Evolutionary conservation across 2,888 invertebrate species (phyloP).

Genomic region (Exephanes ischioxanthus): DNA sequence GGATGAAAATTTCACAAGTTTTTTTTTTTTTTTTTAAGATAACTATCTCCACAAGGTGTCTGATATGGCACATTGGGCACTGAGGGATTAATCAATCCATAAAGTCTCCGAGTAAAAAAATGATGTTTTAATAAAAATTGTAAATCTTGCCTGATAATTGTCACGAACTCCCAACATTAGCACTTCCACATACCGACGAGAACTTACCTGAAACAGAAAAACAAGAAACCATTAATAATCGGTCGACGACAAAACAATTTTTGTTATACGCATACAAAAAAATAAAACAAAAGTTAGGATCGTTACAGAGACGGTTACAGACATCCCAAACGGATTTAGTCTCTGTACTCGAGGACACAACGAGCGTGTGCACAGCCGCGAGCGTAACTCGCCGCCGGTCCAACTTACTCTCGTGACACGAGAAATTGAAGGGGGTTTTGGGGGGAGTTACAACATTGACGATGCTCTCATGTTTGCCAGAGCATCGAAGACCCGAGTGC

Average conservation of each 20-base stretch:
- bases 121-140: neutral
- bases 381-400: conserved; percentile 30
- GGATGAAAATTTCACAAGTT: no score
- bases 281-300: neutral
- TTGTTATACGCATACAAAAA: neutral
- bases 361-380: conserved; percentile 44
- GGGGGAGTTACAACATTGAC: conserved; percentile 24
- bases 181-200: neutral
- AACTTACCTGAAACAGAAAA: conserved; percentile 76
- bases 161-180: neutral
- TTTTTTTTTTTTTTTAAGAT: neutral
- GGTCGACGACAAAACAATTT: neutral
- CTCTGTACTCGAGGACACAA: conserved; percentile 26
- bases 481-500: conserved; percentile 6
- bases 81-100: neutral
- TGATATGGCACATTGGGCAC: no score
- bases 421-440: neutral
- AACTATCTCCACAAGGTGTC: no score
- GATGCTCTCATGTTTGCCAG: conserved; percentile 48
- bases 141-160: conserved; percentile 1
- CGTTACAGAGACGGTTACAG: neutral
- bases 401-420: neutral
- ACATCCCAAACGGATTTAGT: conserved; percentile 20
- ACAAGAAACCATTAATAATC: conserved; percentile 43
- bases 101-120: neutral